A percentile compares a stretch with the other conserved stretches of the same genome.
Evolutionary conservation across 2,888 invertebrate genomes (phyloP).

Genomic region (Heteromurus nitidus): DNA sequence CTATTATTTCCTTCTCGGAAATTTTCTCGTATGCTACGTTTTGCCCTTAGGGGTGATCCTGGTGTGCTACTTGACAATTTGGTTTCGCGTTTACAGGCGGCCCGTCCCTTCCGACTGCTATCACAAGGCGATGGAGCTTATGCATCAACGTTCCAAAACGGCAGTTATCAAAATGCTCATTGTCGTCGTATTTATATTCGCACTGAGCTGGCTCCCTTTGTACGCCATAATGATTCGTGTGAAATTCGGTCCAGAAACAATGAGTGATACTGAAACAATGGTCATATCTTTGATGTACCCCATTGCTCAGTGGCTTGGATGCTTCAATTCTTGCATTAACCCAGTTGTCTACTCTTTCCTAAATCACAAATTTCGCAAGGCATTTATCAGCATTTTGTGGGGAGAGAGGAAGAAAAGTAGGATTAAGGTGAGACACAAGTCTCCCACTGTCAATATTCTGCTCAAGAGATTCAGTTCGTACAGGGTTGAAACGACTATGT

Average conservation of each 20-base stretch:
- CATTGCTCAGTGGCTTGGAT: slow-evolving; percentile 92
- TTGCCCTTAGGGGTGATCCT: slow-evolving; percentile 92
- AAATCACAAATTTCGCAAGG: slow-evolving; percentile 93
- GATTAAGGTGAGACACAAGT: slow-evolving; percentile 31
- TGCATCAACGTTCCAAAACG: slow-evolving; percentile 95
- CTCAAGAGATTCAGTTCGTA: slow-evolving; percentile 44
- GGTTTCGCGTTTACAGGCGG: slow-evolving; percentile 91
- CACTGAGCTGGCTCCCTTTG: slow-evolving; percentile 93
- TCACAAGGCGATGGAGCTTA: slow-evolving; percentile 74
- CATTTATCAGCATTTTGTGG: slow-evolving; percentile 78
- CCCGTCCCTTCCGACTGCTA: slow-evolving; percentile 83
- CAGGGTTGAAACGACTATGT: slow-evolving; percentile 45
- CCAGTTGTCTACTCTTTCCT: slow-evolving; percentile 96
- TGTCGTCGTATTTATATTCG: slow-evolving; percentile 92
- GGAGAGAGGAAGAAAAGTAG: slow-evolving; percentile 5
- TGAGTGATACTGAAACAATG: slow-evolving; percentile 83
- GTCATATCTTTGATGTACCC: slow-evolving; percentile 86
- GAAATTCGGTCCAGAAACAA: slow-evolving; percentile 83
- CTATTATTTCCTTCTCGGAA: slow-evolving; percentile 88
- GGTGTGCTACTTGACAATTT: slow-evolving; percentile 92
- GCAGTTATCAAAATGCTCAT: slow-evolving; percentile 96
- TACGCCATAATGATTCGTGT: slow-evolving; percentile 92
- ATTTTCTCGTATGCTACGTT: slow-evolving; percentile 91
- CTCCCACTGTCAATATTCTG: slow-evolving; percentile 44
- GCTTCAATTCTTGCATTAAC: slow-evolving; percentile 95